Evolutionary conservation across 2,113 vertebrate genomes (phyloP).

Genomic region (Hipposideros armiger): DNA sequence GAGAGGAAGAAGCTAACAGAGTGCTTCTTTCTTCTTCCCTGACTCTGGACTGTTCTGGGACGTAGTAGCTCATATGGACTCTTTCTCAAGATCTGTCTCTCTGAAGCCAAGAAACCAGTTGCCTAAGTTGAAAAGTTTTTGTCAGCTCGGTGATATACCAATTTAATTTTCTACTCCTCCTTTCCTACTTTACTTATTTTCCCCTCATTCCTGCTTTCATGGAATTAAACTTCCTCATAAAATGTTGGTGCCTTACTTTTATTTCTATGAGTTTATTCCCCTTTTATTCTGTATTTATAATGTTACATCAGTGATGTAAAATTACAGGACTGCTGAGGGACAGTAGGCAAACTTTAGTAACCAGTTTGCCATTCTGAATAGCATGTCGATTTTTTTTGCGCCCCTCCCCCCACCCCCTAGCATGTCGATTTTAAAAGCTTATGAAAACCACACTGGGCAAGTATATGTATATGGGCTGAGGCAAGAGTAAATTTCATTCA

Average conservation of each 20-base stretch:
- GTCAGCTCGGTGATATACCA: not conserved
- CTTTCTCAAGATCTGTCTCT: not conserved
- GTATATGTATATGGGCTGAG: not conserved
- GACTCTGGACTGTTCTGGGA: not conserved
- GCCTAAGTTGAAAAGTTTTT: not conserved
- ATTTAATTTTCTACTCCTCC: not conserved
- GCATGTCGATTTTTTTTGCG: not conserved
- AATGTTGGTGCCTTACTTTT: not conserved
- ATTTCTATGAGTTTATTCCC: not conserved
- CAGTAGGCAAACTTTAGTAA: not conserved
- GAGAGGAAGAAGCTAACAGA: not conserved
- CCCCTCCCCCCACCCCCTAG: too few relatives aligned
- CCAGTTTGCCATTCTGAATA: not conserved
- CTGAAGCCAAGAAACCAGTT: not conserved
- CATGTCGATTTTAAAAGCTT: not conserved
- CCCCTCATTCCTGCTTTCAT: not conserved
- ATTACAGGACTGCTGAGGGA: not conserved
- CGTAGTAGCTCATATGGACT: not conserved
- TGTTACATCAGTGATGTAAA: not conserved
- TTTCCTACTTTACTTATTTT: not conserved
- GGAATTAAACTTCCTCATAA: not conserved
- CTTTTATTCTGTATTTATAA: not conserved
- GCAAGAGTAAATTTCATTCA: not conserved
- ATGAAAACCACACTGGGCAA: too few relatives aligned
- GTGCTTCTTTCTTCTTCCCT: not conserved